Percentiles rank a stretch among this genome's conserved stretches.
Conservation (phyloP, 1,140 invertebrate species). For the Branchinecta lynchi region DNA sequence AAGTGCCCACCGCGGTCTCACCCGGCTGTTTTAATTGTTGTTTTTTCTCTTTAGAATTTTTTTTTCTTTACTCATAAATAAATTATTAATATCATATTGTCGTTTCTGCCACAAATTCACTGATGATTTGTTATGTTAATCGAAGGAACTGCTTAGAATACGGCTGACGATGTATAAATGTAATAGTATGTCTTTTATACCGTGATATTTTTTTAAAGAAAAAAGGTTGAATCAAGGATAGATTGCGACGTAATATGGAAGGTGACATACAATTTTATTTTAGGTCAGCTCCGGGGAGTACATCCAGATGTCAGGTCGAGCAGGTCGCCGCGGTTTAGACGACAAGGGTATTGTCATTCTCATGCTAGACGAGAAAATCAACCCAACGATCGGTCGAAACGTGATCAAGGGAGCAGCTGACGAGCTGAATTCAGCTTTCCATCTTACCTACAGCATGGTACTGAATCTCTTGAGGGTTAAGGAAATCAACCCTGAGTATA, state of each 20-base stretch:
- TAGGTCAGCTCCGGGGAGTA: slow-evolving; percentile 76
- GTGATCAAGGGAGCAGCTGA: slow-evolving; percentile 87
- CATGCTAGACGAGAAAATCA: slow-evolving; percentile 96
- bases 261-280: slow-evolving; percentile 10
- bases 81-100: too few species aligned
- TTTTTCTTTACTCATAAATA: too few species aligned
- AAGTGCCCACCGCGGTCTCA: too few species aligned
- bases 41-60: too few species aligned
- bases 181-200: too few species aligned
- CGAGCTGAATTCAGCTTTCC: slow-evolving; percentile 95
- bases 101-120: too few species aligned
- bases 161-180: too few species aligned
- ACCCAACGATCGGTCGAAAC: slow-evolving; percentile 59
- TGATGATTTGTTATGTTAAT: too few species aligned
- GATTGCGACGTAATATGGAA: neutral
- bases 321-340: slow-evolving; percentile 91
- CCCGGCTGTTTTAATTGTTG: too few species aligned
- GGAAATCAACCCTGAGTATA: slow-evolving; percentile 98
- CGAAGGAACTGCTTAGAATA: too few species aligned
- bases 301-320: slow-evolving; percentile 97
- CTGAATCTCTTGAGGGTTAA: slow-evolving; percentile 89
- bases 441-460: slow-evolving; percentile 99
- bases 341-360: slow-evolving; percentile 96
- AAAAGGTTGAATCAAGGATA: too few species aligned
- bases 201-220: too few species aligned